Evolutionary conservation across 2,113 vertebrate species (phyloP).

Genomic region (Caranx ignobilis): DNA sequence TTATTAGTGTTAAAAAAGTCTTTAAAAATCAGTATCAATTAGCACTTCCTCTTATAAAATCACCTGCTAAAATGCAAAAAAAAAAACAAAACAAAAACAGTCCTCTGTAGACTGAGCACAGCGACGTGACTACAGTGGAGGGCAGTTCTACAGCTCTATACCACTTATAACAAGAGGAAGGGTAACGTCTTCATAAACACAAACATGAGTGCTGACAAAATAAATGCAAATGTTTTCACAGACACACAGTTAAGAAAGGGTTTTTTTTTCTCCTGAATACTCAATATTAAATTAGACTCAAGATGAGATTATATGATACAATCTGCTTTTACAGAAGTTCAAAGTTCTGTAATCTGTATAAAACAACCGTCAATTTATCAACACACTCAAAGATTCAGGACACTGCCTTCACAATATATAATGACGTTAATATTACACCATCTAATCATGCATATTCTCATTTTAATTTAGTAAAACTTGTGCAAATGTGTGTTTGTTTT

Average conservation of each 20-base stretch:
- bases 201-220: constrained; percentile 87
- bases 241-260: constrained; percentile 78
- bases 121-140: constrained; percentile 86
- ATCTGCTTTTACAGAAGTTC: constrained; percentile 87
- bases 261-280: constrained; percentile 76
- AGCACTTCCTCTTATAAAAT: constrained; percentile 95
- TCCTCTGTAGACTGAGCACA: constrained; percentile 88
- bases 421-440: constrained; percentile 20
- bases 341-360: constrained; percentile 89
- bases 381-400: constrained; percentile 87
- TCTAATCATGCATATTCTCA: constrained; percentile 4
- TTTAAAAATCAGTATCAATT: constrained; percentile 92
- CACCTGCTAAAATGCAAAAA: constrained; percentile 91
- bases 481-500: constrained; percentile 46
- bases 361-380: constrained; percentile 91
- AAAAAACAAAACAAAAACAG: constrained; percentile 84
- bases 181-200: constrained; percentile 88
- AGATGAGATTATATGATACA: constrained; percentile 85
- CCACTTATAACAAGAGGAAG: constrained; percentile 85
- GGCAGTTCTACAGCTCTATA: constrained; percentile 88
- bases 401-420: constrained; percentile 5
- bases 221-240: constrained; percentile 84
- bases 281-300: constrained; percentile 84
- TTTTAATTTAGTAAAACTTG: constrained; percentile 34
- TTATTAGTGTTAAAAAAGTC: constrained; percentile 96